Percentiles rank a stretch among this genome's conserved stretches.
These are phyloP conservation scores for Pterois miles DNA, from an alignment of 2,797 vertebrate species.

Conservation along the genomic window DNA sequence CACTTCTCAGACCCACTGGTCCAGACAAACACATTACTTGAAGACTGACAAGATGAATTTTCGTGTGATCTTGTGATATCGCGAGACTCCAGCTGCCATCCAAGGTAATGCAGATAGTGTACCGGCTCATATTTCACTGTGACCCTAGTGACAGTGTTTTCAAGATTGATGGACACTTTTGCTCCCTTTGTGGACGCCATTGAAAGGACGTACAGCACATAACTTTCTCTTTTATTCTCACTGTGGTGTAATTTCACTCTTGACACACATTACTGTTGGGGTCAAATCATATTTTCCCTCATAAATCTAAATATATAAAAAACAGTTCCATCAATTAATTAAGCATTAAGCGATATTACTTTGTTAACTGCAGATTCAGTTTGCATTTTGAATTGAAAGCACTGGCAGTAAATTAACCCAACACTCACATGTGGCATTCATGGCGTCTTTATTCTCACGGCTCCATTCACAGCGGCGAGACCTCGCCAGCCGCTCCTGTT, in stretches of 20 bases:
- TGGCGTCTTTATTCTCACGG: slow-evolving; percentile 25
- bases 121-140: slow-evolving; percentile 37
- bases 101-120: background rate
- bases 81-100: background rate
- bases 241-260: slow-evolving; percentile 36
- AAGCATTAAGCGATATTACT: slow-evolving; percentile 4
- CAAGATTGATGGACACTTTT: slow-evolving; percentile 48
- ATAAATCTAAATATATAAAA: slow-evolving; percentile 7
- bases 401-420: slow-evolving; percentile 28
- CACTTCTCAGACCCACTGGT: background rate
- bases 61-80: background rate
- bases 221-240: slow-evolving; percentile 14
- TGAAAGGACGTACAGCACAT: slow-evolving; percentile 28
- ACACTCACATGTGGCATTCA: slow-evolving; percentile 3
- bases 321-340: slow-evolving; percentile 26
- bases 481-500: slow-evolving; percentile 28
- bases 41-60: background rate
- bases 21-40: background rate
- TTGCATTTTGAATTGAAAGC: slow-evolving; percentile 10
- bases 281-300: slow-evolving; percentile 25
- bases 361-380: slow-evolving; percentile 13
- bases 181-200: slow-evolving; percentile 21
- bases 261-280: slow-evolving; percentile 19
- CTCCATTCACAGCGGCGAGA: slow-evolving; percentile 37
- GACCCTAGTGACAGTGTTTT: slow-evolving; percentile 38